Evolutionary conservation across 35 echinoderm and acorn worm species (phyloP).

Genomic region (Chiridota heheva): DNA sequence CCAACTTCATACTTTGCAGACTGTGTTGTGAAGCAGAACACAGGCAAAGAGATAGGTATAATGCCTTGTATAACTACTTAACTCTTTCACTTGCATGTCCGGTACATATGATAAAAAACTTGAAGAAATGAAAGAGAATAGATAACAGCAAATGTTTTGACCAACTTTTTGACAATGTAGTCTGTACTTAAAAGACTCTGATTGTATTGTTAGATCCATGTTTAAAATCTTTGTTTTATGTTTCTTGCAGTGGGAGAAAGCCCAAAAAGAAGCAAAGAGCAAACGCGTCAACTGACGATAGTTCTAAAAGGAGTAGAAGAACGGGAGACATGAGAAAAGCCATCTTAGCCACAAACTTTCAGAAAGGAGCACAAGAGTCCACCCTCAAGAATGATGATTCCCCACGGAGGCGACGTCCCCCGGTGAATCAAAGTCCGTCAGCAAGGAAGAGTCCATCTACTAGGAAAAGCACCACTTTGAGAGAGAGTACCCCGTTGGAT

Average conservation of each 20-base stretch:
- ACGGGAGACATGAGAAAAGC: neutral
- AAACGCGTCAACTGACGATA: neutral
- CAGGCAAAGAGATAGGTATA: no score
- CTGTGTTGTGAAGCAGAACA: no score
- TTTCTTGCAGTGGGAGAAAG: neutral
- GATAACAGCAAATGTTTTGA: no score
- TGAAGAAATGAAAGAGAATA: neutral
- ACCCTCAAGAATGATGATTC: neutral
- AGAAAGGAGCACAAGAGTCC: conserved; percentile 13
- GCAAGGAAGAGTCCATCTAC: no score
- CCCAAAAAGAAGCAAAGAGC: neutral
- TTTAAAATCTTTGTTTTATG: neutral
- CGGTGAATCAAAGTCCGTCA: no score
- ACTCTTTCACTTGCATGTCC: neutral
- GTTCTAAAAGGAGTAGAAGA: neutral
- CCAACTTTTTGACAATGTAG: no score
- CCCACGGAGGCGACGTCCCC: neutral
- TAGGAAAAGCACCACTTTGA: no score
- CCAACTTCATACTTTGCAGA: no score
- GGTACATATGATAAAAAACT: neutral
- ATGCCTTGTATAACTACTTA: neutral
- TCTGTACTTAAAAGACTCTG: neutral
- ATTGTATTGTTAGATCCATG: neutral
- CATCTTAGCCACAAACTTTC: neutral
- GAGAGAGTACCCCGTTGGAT: no score